These are phyloP conservation scores for Ichneumoninae sp. DNA, from an alignment of 2,888 invertebrate genomes.

Conservation along the genomic window DNA sequence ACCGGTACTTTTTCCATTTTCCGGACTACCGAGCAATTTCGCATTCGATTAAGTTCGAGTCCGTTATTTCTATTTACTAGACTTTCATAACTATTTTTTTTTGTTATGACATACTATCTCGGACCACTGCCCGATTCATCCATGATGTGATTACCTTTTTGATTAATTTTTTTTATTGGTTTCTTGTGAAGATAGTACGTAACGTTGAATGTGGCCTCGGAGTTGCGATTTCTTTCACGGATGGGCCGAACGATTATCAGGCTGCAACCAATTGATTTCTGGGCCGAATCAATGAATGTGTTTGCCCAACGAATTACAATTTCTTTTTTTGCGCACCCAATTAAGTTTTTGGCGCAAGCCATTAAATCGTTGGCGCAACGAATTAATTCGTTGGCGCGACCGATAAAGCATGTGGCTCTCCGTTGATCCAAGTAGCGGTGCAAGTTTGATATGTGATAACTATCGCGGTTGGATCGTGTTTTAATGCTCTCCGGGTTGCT, in stretches of 20 bases:
- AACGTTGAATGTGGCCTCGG: no score
- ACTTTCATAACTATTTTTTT: conserved; percentile 23
- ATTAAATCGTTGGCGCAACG: no score
- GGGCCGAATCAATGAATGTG: no score
- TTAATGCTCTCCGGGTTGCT: conserved; percentile 16
- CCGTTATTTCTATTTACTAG: conserved; percentile 15
- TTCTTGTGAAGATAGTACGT: no score
- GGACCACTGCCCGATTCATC: not conserved
- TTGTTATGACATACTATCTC: conserved; percentile 3
- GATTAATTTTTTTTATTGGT: not conserved
- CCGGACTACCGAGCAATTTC: conserved; percentile 19
- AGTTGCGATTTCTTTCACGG: no score
- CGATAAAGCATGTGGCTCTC: not conserved
- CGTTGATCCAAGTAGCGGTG: not conserved
- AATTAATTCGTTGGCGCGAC: no score
- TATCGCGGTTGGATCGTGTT: conserved; percentile 29
- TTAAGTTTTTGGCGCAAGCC: no score
- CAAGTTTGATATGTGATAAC: not conserved
- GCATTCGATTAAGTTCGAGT: conserved; percentile 12
- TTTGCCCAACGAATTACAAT: no score
- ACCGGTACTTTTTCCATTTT: conserved; percentile 5
- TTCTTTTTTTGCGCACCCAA: no score
- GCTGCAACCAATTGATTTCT: no score
- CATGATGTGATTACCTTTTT: not conserved
- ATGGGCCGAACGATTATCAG: no score